These are phyloP conservation scores for Coelinius sp. DNA, from an alignment of 2,888 invertebrate genomes.

Conservation along the genomic window DNA sequence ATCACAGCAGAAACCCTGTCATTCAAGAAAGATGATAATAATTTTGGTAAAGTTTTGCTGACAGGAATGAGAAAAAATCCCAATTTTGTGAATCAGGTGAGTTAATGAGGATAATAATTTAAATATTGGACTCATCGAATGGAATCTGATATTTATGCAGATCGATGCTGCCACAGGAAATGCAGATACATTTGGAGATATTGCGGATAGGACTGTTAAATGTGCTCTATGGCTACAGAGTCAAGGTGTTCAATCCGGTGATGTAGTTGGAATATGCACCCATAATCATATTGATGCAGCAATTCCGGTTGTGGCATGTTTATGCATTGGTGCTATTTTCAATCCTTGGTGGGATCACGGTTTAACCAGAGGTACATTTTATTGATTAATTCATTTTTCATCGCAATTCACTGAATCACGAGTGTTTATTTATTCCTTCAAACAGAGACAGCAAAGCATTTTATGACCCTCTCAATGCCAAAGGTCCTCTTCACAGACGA, in stretches of 20 bases:
- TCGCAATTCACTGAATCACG: neutral
- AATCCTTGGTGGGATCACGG: constrained; percentile 58
- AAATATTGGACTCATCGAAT: neutral
- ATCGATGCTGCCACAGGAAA: constrained; percentile 50
- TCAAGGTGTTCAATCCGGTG: constrained; percentile 51
- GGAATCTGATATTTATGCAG: constrained; percentile 41
- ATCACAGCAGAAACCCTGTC: constrained; percentile 41
- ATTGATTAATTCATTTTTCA: neutral
- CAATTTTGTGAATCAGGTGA: constrained; percentile 50
- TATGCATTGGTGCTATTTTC: constrained; percentile 55
- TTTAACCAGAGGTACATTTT: constrained; percentile 48
- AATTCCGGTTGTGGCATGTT: constrained; percentile 55
- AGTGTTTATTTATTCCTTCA: neutral
- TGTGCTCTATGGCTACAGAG: constrained; percentile 62
- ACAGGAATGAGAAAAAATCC: constrained; percentile 46
- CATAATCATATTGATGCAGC: constrained; percentile 54
- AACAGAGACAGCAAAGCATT: constrained; percentile 52
- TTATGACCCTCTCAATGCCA: constrained; percentile 52
- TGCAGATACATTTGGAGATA: constrained; percentile 49
- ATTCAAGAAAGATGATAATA: constrained; percentile 34
- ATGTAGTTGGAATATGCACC: constrained; percentile 55
- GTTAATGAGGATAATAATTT: too few species aligned
- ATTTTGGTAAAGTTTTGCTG: constrained; percentile 48
- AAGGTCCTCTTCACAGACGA: constrained; percentile 57
- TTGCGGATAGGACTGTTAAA: constrained; percentile 53